Base-by-base conservation (phyloP, 1,140 invertebrate species). In the Pseudomyrmex cubaensis region DNA sequence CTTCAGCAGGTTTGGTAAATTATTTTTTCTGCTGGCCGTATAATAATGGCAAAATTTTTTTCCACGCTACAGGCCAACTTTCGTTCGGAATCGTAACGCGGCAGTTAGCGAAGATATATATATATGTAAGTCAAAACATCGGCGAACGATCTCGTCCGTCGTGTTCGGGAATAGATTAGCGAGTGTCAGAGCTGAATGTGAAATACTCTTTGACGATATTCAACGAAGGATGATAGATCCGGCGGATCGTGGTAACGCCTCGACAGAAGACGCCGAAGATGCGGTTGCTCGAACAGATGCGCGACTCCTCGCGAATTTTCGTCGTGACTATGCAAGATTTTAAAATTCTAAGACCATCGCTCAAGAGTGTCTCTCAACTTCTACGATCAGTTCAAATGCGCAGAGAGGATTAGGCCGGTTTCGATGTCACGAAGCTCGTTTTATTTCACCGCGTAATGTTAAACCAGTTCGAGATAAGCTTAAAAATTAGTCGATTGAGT, bases 111-210 rank as follows among this genome's bases (percentile, higher is more conserved):
- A 44, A 70, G 25, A 12, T 59, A 67, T 22, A 22, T 22, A 22
- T 22, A 22, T 22, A 22, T 22, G 1, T 59, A 70, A 70, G 56
- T 80, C 66, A 57, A n/a, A 80, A 66, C 67, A 70, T 22, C 15
- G 25, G 15, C 9, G 52, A 35, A 25, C 52, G 54, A 64, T 70
- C 54, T 70, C 44, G n/a, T 80, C 54, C 35, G 10, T 80, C 76
- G 66, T 80, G 66, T 80, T 80, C 76, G 54, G 66, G 66, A 80
- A 80, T 80, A 61, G 76, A 80, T 80, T 80, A 80, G 76, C 67
- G 66, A 70, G 72, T 72, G 76, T 80, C 76, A 48, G 76, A 61
- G 56, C 76, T 72, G 76, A 80, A 80, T 80, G 76, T 56, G 76
- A 80, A 80, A 80, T 80, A 66, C 44, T 80, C 76, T 80, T 70